These are phyloP conservation scores for Cassiopea xamachana DNA, from an alignment of 30 jellyfish, hydroid and myxozoan genomes.

Conservation along the genomic window DNA sequence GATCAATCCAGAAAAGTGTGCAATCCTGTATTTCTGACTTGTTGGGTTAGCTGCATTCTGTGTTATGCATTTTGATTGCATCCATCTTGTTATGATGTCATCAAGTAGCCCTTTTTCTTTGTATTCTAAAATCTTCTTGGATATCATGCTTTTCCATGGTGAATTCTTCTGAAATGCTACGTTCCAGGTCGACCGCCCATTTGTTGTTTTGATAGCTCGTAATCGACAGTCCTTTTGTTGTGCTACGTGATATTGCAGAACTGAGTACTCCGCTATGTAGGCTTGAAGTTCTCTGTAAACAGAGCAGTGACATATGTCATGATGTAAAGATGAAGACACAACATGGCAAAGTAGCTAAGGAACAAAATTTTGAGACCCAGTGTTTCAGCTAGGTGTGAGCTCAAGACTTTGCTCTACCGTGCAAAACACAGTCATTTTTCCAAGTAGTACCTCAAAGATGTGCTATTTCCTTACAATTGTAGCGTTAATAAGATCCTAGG, in stretches of 20 bases:
- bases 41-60: neutral
- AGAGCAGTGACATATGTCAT: neutral
- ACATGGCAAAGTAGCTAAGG: too few species aligned
- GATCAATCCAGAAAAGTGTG: conserved; percentile 15
- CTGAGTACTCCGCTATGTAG: conserved; percentile 27
- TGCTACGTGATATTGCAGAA: conserved; percentile 29
- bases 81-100: conserved; percentile 7
- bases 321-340: neutral
- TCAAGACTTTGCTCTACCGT: too few species aligned
- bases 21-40: neutral
- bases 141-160: conserved; percentile 31
- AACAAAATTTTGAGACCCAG: too few species aligned
- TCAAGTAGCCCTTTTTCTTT: conserved; percentile 25
- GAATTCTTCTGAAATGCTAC: conserved; percentile 27
- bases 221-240: conserved; percentile 31
- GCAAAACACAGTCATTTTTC: too few species aligned
- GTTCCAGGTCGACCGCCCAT: conserved; percentile 27
- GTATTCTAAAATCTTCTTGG: conserved; percentile 30
- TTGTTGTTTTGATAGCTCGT: neutral
- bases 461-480: too few species aligned
- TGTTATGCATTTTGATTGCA: conserved; percentile 22
- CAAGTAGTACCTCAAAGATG: too few species aligned
- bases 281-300: conserved; percentile 57
- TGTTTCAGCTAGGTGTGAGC: too few species aligned
- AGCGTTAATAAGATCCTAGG: too few species aligned